Conservation (phyloP, 2,113 vertebrate genomes). For the Felis chaus region DNA sequence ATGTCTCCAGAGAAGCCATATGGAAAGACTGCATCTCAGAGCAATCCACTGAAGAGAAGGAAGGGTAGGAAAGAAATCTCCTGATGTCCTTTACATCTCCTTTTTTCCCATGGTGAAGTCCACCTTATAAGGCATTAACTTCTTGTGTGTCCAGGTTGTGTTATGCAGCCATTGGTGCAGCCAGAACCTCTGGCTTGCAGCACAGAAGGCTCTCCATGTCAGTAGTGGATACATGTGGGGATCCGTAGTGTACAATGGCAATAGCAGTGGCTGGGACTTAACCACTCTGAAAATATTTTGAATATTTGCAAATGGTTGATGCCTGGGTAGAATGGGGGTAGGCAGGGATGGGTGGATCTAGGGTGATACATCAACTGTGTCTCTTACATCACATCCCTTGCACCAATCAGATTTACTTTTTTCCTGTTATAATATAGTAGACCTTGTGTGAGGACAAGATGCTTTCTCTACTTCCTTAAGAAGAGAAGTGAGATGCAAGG, state of each 20-base stretch:
- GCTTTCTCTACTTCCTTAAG: neutral
- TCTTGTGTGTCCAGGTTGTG: neutral
- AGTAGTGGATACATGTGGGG: neutral
- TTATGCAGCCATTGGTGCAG: neutral
- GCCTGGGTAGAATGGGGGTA: neutral
- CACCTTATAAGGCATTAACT: neutral
- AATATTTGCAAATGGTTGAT: neutral
- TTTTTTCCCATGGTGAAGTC: neutral
- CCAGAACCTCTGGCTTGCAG: neutral
- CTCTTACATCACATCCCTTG: neutral
- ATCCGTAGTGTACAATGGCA: neutral
- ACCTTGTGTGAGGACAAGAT: neutral
- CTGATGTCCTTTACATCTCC: neutral
- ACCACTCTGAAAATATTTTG: neutral
- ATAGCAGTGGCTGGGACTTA: neutral
- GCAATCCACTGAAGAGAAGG: neutral
- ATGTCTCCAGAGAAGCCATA: neutral
- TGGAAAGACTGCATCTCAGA: neutral
- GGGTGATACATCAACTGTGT: neutral
- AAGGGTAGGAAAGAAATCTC: neutral
- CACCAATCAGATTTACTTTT: neutral
- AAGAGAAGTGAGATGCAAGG: neutral
- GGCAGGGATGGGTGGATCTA: neutral
- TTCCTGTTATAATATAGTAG: neutral
- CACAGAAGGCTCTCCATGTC: rapidly evolving